Percentiles rank a stretch among this genome's conserved stretches.
These are phyloP conservation scores for Caretta caretta DNA, from an alignment of 2,113 vertebrate genomes.

Conservation along the genomic window DNA sequence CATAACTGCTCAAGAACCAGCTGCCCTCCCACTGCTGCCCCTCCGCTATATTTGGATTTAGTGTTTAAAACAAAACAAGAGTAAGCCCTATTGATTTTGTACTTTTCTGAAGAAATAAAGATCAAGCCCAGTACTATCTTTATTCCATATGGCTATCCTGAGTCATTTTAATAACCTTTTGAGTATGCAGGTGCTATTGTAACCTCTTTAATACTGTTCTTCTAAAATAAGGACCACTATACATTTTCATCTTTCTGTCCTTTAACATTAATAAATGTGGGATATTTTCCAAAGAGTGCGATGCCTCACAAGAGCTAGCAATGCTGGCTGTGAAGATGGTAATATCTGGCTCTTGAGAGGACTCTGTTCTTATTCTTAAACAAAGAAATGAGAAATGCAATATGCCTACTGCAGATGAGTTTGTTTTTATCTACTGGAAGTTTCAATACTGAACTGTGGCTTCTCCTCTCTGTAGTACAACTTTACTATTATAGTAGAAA, in stretches of 20 bases:
- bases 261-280: constrained; percentile 33
- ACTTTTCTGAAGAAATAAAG: not conserved
- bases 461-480: not conserved
- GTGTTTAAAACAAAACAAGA: not conserved
- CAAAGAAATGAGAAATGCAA: not conserved
- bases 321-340: not conserved
- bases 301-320: not conserved
- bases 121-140: not conserved
- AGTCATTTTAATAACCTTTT: constrained; percentile 1
- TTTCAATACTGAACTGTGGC: not conserved
- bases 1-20: not conserved
- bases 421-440: not conserved
- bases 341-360: not conserved
- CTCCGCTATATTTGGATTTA: not conserved
- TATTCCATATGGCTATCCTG: constrained; percentile 1
- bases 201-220: not conserved
- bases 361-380: constrained; percentile 1
- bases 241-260: constrained; percentile 25
- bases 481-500: not conserved
- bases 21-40: not conserved
- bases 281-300: constrained; percentile 4
- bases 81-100: not conserved
- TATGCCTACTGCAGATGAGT: not conserved
- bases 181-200: not conserved
- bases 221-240: constrained; percentile 13